Conservation (phyloP, 2,797 vertebrate genomes). For the Protonibea diacanthus region DNA sequence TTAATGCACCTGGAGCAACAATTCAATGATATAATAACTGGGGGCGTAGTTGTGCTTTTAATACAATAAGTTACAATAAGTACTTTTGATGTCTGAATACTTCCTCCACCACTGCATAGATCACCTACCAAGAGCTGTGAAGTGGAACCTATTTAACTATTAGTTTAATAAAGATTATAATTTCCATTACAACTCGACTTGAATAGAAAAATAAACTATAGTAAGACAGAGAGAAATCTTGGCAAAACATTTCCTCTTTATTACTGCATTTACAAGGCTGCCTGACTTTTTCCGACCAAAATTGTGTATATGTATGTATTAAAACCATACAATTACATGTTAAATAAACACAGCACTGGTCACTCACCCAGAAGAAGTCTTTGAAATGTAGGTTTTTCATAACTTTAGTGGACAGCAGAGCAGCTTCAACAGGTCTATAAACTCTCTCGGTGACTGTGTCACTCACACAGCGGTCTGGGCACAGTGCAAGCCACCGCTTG, state of each 20-base stretch:
- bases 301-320: too few relatives aligned
- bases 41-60: neutral
- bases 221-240: neutral
- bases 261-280: neutral
- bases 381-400: conserved; percentile 87
- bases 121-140: neutral
- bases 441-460: neutral
- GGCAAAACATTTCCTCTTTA: neutral
- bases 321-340: neutral
- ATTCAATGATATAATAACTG: neutral
- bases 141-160: neutral
- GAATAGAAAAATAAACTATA: neutral
- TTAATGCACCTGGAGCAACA: neutral
- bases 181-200: neutral
- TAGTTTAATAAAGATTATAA: neutral
- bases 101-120: neutral
- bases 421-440: neutral
- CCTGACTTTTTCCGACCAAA: neutral
- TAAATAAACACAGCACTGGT: neutral
- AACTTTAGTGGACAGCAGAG: neutral
- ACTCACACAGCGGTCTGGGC: neutral
- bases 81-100: too few relatives aligned
- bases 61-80: neutral
- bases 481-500: accelerated
- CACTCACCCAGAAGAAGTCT: conserved; percentile 88